phyloP scores from a whole-genome alignment of 2,113 vertebrate genomes.

The Panurus biarmicus region DNA sequence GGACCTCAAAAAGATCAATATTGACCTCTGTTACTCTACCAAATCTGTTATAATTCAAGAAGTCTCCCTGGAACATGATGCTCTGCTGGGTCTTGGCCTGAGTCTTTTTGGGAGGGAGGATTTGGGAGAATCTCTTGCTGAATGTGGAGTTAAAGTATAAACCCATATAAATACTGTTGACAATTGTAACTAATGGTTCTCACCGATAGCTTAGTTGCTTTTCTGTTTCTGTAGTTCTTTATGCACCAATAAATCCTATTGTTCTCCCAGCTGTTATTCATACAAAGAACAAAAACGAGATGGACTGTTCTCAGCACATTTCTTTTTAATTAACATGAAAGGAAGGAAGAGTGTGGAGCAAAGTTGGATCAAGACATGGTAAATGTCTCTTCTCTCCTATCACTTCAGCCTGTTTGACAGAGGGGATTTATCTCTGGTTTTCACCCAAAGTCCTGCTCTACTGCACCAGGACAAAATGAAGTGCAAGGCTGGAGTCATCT shows the following conservation, averaged over 20 bases:
- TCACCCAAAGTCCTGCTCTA: not conserved
- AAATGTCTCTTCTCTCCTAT: not conserved
- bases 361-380: not conserved
- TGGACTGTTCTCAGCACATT: not conserved
- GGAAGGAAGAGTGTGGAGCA: not conserved
- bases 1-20: not conserved
- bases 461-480: not conserved
- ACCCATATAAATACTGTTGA: not conserved
- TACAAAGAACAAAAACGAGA: slow-evolving; percentile 24
- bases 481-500: not conserved
- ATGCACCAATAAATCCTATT: slow-evolving; percentile 55
- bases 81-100: not conserved
- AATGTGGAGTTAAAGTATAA: not conserved
- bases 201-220: slow-evolving; percentile 30
- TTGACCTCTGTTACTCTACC: not conserved
- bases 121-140: not conserved
- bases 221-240: slow-evolving; percentile 25
- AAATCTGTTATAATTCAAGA: not conserved
- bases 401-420: not conserved
- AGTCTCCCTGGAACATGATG: not conserved
- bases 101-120: not conserved
- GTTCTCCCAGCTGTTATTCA: slow-evolving; percentile 56
- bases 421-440: not conserved
- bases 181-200: slow-evolving; percentile 51
- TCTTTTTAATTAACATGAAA: slow-evolving; percentile 49